Evolutionary conservation across 23 tunicate genomes (phyloP).

Genomic region (Styela clava): DNA sequence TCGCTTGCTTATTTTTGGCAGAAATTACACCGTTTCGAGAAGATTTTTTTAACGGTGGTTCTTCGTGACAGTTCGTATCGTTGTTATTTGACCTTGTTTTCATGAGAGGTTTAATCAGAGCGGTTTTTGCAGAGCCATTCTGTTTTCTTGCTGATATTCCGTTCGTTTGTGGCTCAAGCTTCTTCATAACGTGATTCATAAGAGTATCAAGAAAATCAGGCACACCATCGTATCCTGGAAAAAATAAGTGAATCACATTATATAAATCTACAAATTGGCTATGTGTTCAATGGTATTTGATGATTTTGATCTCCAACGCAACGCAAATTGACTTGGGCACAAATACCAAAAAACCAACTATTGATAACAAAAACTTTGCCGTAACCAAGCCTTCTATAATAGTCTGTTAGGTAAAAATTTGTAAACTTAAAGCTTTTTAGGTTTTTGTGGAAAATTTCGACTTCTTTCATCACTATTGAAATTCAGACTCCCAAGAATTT

Average conservation of each 20-base stretch:
- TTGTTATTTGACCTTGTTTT: background rate
- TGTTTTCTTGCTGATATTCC: background rate
- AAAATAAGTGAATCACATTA: too few species aligned
- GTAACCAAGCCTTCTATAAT: too few species aligned
- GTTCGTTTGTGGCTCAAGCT: constrained; percentile 3
- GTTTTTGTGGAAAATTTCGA: too few species aligned
- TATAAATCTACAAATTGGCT: background rate
- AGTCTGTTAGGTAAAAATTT: too few species aligned
- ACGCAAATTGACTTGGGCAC: too few species aligned
- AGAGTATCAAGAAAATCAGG: constrained; percentile 42
- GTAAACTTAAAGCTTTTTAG: too few species aligned
- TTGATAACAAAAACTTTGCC: too few species aligned
- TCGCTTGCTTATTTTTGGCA: background rate
- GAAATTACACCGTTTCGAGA: background rate
- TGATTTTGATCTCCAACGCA: too few species aligned
- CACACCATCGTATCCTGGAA: constrained; percentile 70
- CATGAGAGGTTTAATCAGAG: background rate
- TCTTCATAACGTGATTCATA: constrained; percentile 30
- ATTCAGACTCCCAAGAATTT: too few species aligned
- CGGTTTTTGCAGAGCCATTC: background rate
- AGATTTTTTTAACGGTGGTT: background rate
- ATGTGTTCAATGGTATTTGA: background rate
- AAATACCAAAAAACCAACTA: too few species aligned
- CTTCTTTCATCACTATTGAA: too few species aligned
- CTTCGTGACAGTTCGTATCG: background rate